Base-by-base conservation (phyloP, 2,113 vertebrate species). In the Psilopsiagon aymara region DNA sequence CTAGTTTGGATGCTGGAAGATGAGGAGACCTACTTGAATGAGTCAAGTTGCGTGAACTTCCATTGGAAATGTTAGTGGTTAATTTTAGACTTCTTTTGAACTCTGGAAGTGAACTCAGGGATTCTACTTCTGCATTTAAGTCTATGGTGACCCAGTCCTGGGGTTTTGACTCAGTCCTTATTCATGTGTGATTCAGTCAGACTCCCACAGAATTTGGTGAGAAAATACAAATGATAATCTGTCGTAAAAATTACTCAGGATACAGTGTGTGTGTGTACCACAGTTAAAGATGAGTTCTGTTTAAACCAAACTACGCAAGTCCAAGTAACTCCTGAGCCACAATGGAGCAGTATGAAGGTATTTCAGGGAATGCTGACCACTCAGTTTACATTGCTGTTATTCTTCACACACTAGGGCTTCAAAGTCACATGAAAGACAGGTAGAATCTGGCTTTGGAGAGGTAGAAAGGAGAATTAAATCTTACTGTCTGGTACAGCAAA, bases 101-200 rank as follows among this genome's bases (percentile, higher is more conserved):
- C 64, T 49, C 68, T 2, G 9, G 51, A 70, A 86, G 28, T 90
- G 43, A 73, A 60, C 39, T 92, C 43, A 11, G 64, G 52, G 51
- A 3, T 80, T 68, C 20, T 63, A 23, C 64, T 92, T 87, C 91
- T 94, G 67, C 78, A 68, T 91, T 77, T 29, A 39, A 77, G 46
- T 67, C 74, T 62, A n/a, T 71, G 67, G 37, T 80, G 63, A 83
- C 43, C 31, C 15, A 31, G 35, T 43, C 73, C 49, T 86, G 88
- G 70, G 83, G 73, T 81, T 93, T 90, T 93, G 77, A 39, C 90
- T 93, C 81, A 84, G 66, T 64, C 39, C 33, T 91, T 90, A 39
- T 44, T 87, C 78, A 43, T 21, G 41, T 44, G 82, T 95, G 76
- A 86, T 91, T 92, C 75, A 88, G 67, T 52, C 75, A 88, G 49